These are phyloP conservation scores for Drosophila rhopaloa DNA, from an alignment of 1,140 invertebrate species.

Conservation along the genomic window DNA sequence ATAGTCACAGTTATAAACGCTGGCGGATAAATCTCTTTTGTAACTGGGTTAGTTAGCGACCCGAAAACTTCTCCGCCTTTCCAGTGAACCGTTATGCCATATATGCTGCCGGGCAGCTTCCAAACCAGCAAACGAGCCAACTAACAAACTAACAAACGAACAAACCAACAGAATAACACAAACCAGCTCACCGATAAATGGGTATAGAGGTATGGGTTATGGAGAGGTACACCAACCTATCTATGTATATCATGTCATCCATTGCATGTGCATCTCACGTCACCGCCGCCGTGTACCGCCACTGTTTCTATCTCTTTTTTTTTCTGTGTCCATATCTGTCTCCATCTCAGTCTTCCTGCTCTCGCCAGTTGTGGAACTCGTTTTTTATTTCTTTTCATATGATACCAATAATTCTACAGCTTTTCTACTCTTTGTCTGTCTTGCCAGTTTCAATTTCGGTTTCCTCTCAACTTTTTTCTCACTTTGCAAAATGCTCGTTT, in stretches of 20 bases:
- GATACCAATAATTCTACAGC: slow-evolving; percentile 68
- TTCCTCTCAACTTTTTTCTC: slow-evolving; percentile 25
- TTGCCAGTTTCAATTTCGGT: slow-evolving; percentile 28
- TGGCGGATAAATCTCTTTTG: slow-evolving; percentile 23
- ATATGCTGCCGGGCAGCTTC: slow-evolving; percentile 33
- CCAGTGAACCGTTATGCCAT: slow-evolving; percentile 39
- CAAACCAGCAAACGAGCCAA: not conserved
- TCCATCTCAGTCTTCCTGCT: slow-evolving; percentile 29
- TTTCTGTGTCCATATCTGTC: slow-evolving; percentile 8
- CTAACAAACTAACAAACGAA: not conserved
- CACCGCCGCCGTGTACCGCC: slow-evolving; percentile 17
- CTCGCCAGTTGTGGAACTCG: slow-evolving; percentile 56
- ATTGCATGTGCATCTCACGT: slow-evolving; percentile 60
- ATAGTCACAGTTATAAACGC: slow-evolving; percentile 37
- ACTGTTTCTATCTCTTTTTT: slow-evolving; percentile 4
- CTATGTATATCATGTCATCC: slow-evolving; percentile 51
- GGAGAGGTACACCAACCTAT: slow-evolving; percentile 13
- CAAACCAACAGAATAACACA: not conserved
- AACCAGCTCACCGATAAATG: slow-evolving; percentile 2
- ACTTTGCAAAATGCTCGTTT: slow-evolving; percentile 67
- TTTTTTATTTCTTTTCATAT: slow-evolving; percentile 66
- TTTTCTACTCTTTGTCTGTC: slow-evolving; percentile 28
- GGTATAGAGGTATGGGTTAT: too few species aligned
- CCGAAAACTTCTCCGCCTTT: slow-evolving; percentile 44
- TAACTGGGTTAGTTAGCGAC: slow-evolving; percentile 43